Evolutionary conservation across 2,797 vertebrate species (phyloP).

Genomic region (Orestias chungarensis): DNA sequence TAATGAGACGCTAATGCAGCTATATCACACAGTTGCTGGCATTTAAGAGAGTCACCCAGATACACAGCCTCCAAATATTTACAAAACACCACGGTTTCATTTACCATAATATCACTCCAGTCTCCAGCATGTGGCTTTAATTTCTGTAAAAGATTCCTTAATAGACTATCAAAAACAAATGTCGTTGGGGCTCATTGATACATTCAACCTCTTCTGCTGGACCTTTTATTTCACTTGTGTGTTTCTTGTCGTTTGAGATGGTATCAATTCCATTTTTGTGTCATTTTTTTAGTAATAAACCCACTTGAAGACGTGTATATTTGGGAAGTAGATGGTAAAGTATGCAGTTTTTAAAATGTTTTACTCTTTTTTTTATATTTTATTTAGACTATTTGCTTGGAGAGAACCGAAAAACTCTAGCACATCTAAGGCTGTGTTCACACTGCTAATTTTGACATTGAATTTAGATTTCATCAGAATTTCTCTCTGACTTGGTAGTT

Average conservation of each 20-base stretch:
- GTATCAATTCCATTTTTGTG: neutral
- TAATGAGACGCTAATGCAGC: constrained; percentile 77
- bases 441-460: too few species aligned
- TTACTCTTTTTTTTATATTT: neutral
- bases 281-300: neutral
- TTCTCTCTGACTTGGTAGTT: too few species aligned
- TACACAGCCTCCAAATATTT: constrained; percentile 57
- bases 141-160: constrained; percentile 63
- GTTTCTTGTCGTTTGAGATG: too few species aligned
- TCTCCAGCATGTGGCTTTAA: constrained; percentile 47
- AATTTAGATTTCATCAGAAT: too few species aligned
- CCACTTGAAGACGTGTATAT: neutral
- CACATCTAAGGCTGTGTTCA: too few species aligned
- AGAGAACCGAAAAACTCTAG: neutral
- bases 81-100: constrained; percentile 59
- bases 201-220: constrained; percentile 46
- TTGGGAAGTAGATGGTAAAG: neutral
- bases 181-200: constrained; percentile 46
- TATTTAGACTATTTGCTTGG: neutral
- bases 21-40: constrained; percentile 68
- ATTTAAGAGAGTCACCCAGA: constrained; percentile 66
- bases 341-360: neutral
- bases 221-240: constrained; percentile 53
- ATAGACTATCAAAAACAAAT: constrained; percentile 63
- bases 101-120: constrained; percentile 52